Evolutionary conservation across 2,797 vertebrate species (phyloP), one percentile per base, ranked within the genome.

Genomic region (Sebastes steindachneri): DNA sequence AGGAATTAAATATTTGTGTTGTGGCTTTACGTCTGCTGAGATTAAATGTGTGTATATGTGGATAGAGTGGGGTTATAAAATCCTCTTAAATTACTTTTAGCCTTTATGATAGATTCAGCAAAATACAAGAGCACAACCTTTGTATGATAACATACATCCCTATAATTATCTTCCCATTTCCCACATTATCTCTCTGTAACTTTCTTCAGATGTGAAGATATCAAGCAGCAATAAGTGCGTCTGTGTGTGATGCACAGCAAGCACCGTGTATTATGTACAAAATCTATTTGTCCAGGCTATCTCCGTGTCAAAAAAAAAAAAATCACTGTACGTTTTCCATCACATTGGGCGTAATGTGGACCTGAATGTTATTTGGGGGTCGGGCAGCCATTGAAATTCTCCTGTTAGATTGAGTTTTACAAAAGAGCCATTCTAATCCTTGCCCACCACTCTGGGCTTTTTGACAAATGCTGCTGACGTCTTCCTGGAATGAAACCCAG

Each of bases 401-500:
- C 65, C 73, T 72, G 82, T 89, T 88, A 88, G 68, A 86, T 81
- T 93, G 84, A 93, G 85, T 93, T 95, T 94, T 95, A 95, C 88
- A 95, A 95, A 96, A 96, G 92, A 94, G 91, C 73, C 91, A 89
- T 92, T 95, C 93, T 93, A 95, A 92, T 94, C 91, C 84, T 92
- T 93, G 88, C 89, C 87, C 92, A 90, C 88, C 88, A 79, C 90
- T 91, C 85, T 90, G 82, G 64, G 91, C 89, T 89, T 92, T 92
- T 92, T 96, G 94, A 96, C 94, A 96, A 96, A 97, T 95, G 95
- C 82, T 92, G 93, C 90, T 28, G 92, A 95, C 92, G 95, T 94
- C 90, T 95, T 91, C 82, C 94, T 95, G 93, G 91, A 95, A 95
- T 92, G 83, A 92, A 94, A 95, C 82, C 90, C 94, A 93, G 93